Evolutionary conservation across 1,140 invertebrate genomes (phyloP), one percentile per base, ranked within the genome.

Genomic region (Microplitis mediator): DNA sequence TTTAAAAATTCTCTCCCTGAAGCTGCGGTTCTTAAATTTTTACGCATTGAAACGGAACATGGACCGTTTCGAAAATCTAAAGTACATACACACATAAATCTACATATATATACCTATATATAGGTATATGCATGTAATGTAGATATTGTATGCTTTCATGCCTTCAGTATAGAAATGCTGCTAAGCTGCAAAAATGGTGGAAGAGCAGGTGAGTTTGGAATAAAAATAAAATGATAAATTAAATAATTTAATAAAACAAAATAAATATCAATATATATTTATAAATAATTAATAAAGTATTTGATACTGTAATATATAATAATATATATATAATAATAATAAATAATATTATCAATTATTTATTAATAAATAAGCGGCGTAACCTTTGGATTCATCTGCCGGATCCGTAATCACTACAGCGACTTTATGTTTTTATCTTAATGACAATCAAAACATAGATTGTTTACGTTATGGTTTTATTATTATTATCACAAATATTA

Each of bases 141-240:
- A 45, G 39, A 45, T 45, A 45, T 45, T 45, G 39, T 23, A 75
- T 80, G 77, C 78, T 77, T 79, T 80, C 70, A 63, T 72, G 72
- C 75, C 76, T 80, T 79, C 74, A 80, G 68, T 76, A 75, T 77
- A 82, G 77, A 85, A 88, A 88, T 88, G 87, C 85, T 88, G 87
- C 85, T 76, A 84, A 81, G 79, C 78, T 81, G 77, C 79, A 82
- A 88, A 89, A 89, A 90, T 90, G 89, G 89, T 89, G 87, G 89
- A 90, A 78, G 89, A 90, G 87, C 89, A 90, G 89, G 89, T 90
- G 85, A 88, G 85, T 86, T 78, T 77, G 79, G 81, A 85, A 78
- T 75, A 84, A 82, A 81, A 78, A 77, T 78, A 60, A 68, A 67
- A 75, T 66, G 16, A 67, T 50, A 56, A 34, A 50, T 9, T 35